Evolutionary conservation across 2,797 vertebrate species (phyloP).

Genomic region (Thaleichthys pacificus): DNA sequence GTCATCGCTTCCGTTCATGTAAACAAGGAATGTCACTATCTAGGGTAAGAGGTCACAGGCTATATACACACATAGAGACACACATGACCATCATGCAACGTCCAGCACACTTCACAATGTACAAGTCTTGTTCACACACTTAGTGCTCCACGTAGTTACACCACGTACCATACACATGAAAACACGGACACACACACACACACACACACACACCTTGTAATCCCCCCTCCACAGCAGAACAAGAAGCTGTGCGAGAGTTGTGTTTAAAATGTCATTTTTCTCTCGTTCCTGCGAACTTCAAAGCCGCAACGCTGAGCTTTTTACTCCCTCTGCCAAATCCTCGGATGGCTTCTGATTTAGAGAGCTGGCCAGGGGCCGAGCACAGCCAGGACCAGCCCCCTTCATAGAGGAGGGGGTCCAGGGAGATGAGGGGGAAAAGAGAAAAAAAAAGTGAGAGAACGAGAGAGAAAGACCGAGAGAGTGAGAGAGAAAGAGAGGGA

Average conservation of each 20-base stretch:
- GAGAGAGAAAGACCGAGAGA: conserved; percentile 35
- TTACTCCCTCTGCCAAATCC: conserved; percentile 80
- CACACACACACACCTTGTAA: conserved; percentile 9
- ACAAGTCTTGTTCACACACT: too few relatives aligned
- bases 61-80: conserved; percentile 29
- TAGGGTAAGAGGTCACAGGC: conserved; percentile 39
- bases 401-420: conserved; percentile 58
- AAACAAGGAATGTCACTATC: conserved; percentile 60
- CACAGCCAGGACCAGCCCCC: conserved; percentile 66
- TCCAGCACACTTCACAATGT: too few relatives aligned
- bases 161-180: not conserved
- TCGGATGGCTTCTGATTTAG: conserved; percentile 80
- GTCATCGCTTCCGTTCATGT: conserved; percentile 57
- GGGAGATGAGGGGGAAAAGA: conserved; percentile 20
- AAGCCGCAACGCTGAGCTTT: conserved; percentile 68
- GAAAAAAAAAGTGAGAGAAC: conserved; percentile 15
- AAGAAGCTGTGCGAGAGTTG: conserved; percentile 71
- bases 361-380: conserved; percentile 73
- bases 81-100: too few relatives aligned
- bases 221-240: conserved; percentile 29
- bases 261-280: conserved; percentile 80
- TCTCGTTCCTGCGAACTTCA: conserved; percentile 71
- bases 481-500: conserved; percentile 67
- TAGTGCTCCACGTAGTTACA: not conserved
- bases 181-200: conserved; percentile 14